Base-by-base conservation (phyloP, 2,888 invertebrate genomes). In the Drosophila putrida region DNA sequence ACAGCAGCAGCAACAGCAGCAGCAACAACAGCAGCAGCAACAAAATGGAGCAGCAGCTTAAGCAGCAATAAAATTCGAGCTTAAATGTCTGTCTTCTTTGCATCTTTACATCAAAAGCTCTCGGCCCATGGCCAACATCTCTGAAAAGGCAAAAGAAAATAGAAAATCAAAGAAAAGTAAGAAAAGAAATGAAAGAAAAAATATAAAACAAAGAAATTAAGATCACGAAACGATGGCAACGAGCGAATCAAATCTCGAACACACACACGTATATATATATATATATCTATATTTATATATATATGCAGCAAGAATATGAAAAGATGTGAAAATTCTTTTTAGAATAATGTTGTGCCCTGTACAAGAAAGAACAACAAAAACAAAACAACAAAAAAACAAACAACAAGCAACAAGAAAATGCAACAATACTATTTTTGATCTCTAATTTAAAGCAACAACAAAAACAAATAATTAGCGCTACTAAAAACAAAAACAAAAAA, bases 341-440 rank as follows among this genome's bases (percentile, higher is more conserved):
- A 47, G 36, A 8, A 58, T 38, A 58, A 31, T 36, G 51, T 33
- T 46, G 46, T 39, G 35, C 31, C 20, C 31, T 15, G 39, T 38
- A 57, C 20, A 38, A 28, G 38, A 41, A 49, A 54, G 31, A 38
- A 33, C 47, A 58, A 49, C 36, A 47, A 36, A 43, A 35, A 41
- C n/a, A 66, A 20, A 20, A 20, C 43, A 57, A 28, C 13, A 62
- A 49, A 6, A 31, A 31, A 31, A 31, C 31, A 31, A 6, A 31
- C 31, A 64, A 79, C 53, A 71, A 67, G 64, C 46, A 64, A 44
- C 60, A 81, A 71, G 53, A 75, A 75, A 75, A 81, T 68, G 80
- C 88, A 84, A 89, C 70, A 81, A 74, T 59, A 88, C 89, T 82
- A 82, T 88, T 88, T 88, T 82, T 82, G 82, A 82, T 82, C 82